Percentiles rank a stretch among this genome's conserved stretches.
Conservation (phyloP, 2,113 vertebrate species). For the Oxygymnocypris stewartii region DNA sequence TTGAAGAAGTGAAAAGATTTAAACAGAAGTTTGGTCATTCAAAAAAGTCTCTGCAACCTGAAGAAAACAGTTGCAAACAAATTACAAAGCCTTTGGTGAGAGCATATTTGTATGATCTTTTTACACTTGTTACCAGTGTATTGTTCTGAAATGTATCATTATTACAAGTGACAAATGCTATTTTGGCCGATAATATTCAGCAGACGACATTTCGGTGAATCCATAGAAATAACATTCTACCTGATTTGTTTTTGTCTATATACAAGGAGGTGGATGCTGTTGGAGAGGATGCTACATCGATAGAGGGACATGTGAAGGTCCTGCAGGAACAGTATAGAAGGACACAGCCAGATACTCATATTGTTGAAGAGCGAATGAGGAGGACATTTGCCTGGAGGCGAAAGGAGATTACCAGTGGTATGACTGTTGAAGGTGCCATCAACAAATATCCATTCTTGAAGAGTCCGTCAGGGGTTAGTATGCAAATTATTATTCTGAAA, state of each 20-base stretch:
- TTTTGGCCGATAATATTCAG: too few relatives aligned
- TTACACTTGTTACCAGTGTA: neutral
- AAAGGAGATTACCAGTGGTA: conserved; percentile 24
- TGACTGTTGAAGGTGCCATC: conserved; percentile 17
- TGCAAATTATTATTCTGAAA: neutral
- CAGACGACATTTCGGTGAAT: too few relatives aligned
- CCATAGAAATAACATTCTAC: too few relatives aligned
- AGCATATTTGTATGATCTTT: neutral
- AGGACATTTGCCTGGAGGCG: conserved; percentile 4
- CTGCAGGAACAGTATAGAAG: conserved; percentile 23
- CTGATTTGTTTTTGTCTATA: too few relatives aligned
- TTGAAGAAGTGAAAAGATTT: neutral
- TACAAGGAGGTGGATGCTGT: too few relatives aligned
- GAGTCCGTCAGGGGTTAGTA: conserved; percentile 13
- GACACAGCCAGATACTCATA: conserved; percentile 29
- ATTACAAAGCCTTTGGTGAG: neutral
- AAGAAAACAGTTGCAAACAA: neutral
- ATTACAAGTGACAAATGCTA: too few relatives aligned
- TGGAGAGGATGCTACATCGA: too few relatives aligned
- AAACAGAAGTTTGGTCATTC: conserved; percentile 7
- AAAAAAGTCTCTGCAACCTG: conserved; percentile 1
- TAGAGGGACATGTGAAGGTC: neutral
- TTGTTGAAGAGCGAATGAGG: conserved; percentile 32
- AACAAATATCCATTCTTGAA: conserved; percentile 9
- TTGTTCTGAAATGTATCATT: neutral